Evolutionary conservation across 2,113 vertebrate species (phyloP).

Genomic region (Hippoglossus stenolepis): DNA sequence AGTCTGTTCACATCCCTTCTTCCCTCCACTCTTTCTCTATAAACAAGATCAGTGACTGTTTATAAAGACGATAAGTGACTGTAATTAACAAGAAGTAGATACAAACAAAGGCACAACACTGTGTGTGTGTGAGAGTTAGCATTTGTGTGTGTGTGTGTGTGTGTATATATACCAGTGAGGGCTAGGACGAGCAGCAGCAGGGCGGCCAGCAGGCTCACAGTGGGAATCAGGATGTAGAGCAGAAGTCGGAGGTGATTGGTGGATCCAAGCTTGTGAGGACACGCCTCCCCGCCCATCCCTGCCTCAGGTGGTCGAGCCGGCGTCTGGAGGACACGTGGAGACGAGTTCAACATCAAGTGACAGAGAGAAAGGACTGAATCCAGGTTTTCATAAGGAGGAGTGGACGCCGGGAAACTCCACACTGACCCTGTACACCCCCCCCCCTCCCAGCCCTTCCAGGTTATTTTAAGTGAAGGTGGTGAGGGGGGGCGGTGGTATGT

Average conservation of each 20-base stretch:
- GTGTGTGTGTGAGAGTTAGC: too few relatives aligned
- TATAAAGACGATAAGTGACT: too few relatives aligned
- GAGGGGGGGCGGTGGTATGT: not conserved
- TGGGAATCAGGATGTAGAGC: slow-evolving; percentile 72
- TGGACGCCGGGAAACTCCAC: not conserved
- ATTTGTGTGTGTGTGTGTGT: slow-evolving; percentile 12
- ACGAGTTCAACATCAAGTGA: not conserved
- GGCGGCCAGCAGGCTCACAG: slow-evolving; percentile 59
- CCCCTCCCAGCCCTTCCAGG: slow-evolving; percentile 1
- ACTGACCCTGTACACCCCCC: slow-evolving; percentile 12
- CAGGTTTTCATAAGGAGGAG: not conserved
- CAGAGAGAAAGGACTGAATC: not conserved
- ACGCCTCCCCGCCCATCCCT: slow-evolving; percentile 57
- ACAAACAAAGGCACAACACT: not conserved
- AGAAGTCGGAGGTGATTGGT: slow-evolving; percentile 63
- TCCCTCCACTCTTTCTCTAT: too few relatives aligned
- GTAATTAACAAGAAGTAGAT: too few relatives aligned
- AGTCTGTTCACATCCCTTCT: not conserved
- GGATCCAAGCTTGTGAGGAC: slow-evolving; percentile 66
- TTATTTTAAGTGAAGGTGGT: slow-evolving; percentile 28
- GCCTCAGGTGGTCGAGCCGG: slow-evolving; percentile 29
- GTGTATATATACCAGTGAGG: slow-evolving; percentile 52
- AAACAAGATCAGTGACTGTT: too few relatives aligned
- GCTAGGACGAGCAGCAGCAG: slow-evolving; percentile 65
- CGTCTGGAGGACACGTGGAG: slow-evolving; percentile 28